phyloP scores from a whole-genome alignment of 2,888 invertebrate species.

The Hemicrepidius hirtus region DNA sequence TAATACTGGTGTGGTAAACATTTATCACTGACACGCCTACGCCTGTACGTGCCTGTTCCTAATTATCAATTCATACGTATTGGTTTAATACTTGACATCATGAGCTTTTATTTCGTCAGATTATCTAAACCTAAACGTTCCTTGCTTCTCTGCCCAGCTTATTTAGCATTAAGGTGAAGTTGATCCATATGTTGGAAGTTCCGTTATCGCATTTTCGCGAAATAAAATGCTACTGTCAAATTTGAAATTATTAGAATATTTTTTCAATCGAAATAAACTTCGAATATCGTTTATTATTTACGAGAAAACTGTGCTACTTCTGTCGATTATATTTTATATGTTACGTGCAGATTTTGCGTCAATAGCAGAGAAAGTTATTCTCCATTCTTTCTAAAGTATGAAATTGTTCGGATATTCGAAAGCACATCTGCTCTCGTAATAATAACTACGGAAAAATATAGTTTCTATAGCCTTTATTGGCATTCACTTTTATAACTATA shows the following conservation, averaged over 20 bases:
- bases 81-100: too few relatives aligned
- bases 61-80: too few relatives aligned
- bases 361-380: not conserved
- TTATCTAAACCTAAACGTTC: constrained; percentile 5
- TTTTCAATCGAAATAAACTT: constrained; percentile 7
- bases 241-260: constrained; percentile 3
- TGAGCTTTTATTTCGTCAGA: not conserved
- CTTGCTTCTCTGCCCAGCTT: not conserved
- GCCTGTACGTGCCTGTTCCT: too few relatives aligned
- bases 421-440: not conserved
- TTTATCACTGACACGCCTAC: too few relatives aligned
- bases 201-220: not conserved
- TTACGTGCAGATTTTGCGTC: constrained; percentile 5
- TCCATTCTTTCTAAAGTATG: not conserved
- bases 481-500: constrained; percentile 23
- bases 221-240: constrained; percentile 12
- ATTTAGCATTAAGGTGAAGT: constrained; percentile 12
- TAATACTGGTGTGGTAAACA: too few relatives aligned
- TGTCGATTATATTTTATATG: constrained; percentile 9
- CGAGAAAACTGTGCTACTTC: not conserved
- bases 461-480: constrained; percentile 6
- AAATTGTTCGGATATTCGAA: not conserved
- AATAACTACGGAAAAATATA: not conserved
- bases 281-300: not conserved
- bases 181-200: not conserved